Evolutionary conservation across 2,888 invertebrate species (phyloP).

Genomic region (Sarcophaga carnaria): DNA sequence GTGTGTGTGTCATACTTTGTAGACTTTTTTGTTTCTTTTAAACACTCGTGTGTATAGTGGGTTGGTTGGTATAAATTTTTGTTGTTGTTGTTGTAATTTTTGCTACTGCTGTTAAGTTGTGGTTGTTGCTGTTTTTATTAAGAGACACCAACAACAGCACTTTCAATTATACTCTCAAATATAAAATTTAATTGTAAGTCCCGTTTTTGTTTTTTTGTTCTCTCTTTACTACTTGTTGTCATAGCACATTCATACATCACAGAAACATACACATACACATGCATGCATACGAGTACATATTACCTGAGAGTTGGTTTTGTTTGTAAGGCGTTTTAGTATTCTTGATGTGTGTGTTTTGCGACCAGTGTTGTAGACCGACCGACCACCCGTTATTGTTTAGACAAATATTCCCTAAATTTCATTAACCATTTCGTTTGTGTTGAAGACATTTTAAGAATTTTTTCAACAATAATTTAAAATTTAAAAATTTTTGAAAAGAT

Average conservation of each 20-base stretch:
- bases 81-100: background rate
- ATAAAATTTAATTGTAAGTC: background rate
- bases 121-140: background rate
- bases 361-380: background rate
- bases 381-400: conserved; percentile 62
- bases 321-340: too few relatives aligned
- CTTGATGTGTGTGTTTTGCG: background rate
- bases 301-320: too few relatives aligned
- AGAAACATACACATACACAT: too few relatives aligned
- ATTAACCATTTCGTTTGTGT: conserved; percentile 27
- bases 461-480: conserved; percentile 48
- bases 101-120: background rate
- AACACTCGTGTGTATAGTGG: background rate
- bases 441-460: conserved; percentile 45
- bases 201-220: background rate
- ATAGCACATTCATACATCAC: too few relatives aligned
- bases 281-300: too few relatives aligned
- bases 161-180: background rate
- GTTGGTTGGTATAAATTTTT: background rate
- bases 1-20: background rate
- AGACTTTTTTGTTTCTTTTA: background rate
- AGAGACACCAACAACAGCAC: background rate
- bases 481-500: conserved; percentile 20
- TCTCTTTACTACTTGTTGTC: too few relatives aligned
- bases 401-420: conserved; percentile 38